phyloP scores from a whole-genome alignment of 2,888 invertebrate genomes.

The Matsumyia berberina region DNA sequence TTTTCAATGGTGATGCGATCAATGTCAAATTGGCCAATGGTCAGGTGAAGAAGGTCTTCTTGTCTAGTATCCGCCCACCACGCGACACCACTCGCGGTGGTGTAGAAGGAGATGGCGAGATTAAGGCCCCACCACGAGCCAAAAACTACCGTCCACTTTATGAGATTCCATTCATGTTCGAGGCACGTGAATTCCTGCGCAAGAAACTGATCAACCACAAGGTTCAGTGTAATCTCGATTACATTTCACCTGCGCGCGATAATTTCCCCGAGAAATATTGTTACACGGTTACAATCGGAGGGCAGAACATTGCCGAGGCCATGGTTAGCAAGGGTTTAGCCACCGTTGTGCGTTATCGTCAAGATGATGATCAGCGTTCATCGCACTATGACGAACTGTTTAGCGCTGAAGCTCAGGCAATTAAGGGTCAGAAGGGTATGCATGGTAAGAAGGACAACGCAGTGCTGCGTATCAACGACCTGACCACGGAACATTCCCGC shows the following conservation, averaged over 20 bases:
- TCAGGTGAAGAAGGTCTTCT: slow-evolving; percentile 94
- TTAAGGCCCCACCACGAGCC: slow-evolving; percentile 87
- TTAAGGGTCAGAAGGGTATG: slow-evolving; percentile 90
- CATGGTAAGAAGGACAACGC: slow-evolving; percentile 95
- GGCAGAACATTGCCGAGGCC: slow-evolving; percentile 96
- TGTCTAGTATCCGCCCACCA: slow-evolving; percentile 97
- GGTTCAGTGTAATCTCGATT: slow-evolving; percentile 96
- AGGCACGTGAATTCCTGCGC: slow-evolving; percentile 97
- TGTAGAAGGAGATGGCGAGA: slow-evolving; percentile 88
- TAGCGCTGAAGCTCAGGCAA: slow-evolving; percentile 96
- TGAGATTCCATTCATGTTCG: slow-evolving; percentile 99
- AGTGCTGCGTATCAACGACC: slow-evolving; percentile 93
- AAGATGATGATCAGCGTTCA: slow-evolving; percentile 98
- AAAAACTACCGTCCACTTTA: slow-evolving; percentile 95
- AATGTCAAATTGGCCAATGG: slow-evolving; percentile 92
- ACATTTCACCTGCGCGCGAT: slow-evolving; percentile 97
- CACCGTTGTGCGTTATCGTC: slow-evolving; percentile 95
- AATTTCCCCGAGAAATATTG: slow-evolving; percentile 97
- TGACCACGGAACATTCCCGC: slow-evolving; percentile 88
- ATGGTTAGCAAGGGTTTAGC: slow-evolving; percentile 96
- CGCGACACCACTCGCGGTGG: slow-evolving; percentile 87
- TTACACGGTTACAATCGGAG: slow-evolving; percentile 94
- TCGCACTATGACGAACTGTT: slow-evolving; percentile 96
- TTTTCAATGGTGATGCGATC: slow-evolving; percentile 97
- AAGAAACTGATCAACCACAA: slow-evolving; percentile 98